Evolutionary conservation across 2,797 vertebrate genomes (phyloP), one percentile per base, ranked within the genome.

Genomic region (Aratinga solstitialis): DNA sequence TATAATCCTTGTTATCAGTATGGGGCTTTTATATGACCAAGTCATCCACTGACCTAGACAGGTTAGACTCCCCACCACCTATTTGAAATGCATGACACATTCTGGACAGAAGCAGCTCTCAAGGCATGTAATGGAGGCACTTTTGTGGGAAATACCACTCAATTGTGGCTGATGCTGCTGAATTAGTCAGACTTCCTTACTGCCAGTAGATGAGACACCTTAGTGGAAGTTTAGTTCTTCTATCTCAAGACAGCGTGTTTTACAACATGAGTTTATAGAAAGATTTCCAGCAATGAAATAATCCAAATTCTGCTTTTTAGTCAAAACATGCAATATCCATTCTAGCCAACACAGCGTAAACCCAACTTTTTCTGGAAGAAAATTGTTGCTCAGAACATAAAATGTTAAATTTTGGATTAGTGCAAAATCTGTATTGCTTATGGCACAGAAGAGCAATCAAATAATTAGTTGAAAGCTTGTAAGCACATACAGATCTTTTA

Each of bases 121-220:
- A 75, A 75, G 42, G 58, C 66, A 7, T 24, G 43, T 85, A 85
- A 76, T 87, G 40, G 75, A 69, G 68, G 51, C 40, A 62, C 23
- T 83, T 91, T 27, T 62, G 58, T 78, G 61, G 87, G 76, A 90
- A 91, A 47, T 40, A 26, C 0, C 68, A 62, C 53, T 66, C 93
- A 94, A 72, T 40, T 90, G 73, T 30, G 26, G 66, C 62, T 62
- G 56, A 23, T 67, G 72, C 32, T 91, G 42, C 76, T 88, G 75
- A 77, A 56, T 90, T 65, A 94, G 48, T 94, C 87, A 84, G 29
- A 78, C 7, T 5, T 94, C 72, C 91, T 84, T 84, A 48, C 29
- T 68, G 62, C 32, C 0, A 0, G 58, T 47, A 67, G 47, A 66
- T 45, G 48, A 90, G 30, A 86, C 84, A 78, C 18, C 0, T 0